These are phyloP conservation scores for Litoditis marina DNA, from an alignment of 2,888 invertebrate genomes.

Conservation along the genomic window DNA sequence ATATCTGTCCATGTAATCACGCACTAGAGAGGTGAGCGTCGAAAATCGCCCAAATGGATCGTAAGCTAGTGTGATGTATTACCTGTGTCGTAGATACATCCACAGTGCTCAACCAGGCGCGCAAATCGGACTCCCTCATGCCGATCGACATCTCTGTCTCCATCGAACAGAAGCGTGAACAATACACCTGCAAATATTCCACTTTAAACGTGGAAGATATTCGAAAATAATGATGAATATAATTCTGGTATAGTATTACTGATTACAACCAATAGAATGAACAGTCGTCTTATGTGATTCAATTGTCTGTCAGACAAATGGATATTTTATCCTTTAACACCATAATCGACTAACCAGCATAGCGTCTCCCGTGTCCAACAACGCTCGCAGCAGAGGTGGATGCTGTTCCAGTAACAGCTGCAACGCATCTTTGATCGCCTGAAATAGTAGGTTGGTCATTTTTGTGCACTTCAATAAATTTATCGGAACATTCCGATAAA, in stretches of 20 bases:
- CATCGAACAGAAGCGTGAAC: slow-evolving; percentile 51
- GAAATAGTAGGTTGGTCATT: slow-evolving; percentile 29
- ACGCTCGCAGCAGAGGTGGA: slow-evolving; percentile 50
- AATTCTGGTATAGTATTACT: no score
- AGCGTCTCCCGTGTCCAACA: slow-evolving; percentile 57
- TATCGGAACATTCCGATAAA: slow-evolving; percentile 20
- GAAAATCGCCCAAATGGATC: no score
- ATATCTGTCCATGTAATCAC: no score
- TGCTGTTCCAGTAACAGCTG: slow-evolving; percentile 55
- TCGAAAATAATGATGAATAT: no score
- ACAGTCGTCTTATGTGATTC: no score
- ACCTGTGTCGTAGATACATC: slow-evolving; percentile 48
- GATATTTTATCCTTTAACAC: no score
- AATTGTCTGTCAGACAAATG: no score
- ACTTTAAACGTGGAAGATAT: no score
- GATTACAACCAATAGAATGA: no score
- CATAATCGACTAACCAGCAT: slow-evolving; percentile 42
- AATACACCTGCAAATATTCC: slow-evolving; percentile 42
- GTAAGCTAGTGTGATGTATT: neutral
- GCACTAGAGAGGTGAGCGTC: no score
- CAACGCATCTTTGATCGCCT: slow-evolving; percentile 49
- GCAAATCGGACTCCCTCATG: slow-evolving; percentile 58
- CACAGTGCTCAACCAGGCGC: slow-evolving; percentile 41
- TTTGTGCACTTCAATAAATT: no score
- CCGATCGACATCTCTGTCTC: slow-evolving; percentile 57